These are phyloP conservation scores for Procambarus virginalis DNA, from an alignment of 1,140 invertebrate genomes.

Conservation along the genomic window DNA sequence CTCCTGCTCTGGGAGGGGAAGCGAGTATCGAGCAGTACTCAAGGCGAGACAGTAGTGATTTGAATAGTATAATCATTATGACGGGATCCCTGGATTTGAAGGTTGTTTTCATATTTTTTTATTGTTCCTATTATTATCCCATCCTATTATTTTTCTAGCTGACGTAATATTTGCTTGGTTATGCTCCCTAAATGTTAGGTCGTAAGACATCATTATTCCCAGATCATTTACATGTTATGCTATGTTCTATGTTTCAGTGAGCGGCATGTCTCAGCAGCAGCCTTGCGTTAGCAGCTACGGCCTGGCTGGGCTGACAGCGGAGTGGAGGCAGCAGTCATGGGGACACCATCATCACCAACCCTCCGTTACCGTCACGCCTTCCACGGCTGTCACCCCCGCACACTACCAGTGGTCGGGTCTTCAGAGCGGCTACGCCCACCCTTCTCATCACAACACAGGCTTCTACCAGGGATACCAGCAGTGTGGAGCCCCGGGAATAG, in stretches of 20 bases:
- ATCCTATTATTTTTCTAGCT: too few species aligned
- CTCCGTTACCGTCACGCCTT: neutral
- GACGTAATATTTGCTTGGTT: too few species aligned
- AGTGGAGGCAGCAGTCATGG: slow-evolving; percentile 35
- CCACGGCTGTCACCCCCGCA: slow-evolving; percentile 6
- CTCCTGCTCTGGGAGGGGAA: too few species aligned
- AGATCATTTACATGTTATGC: too few species aligned
- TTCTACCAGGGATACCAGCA: slow-evolving; percentile 43
- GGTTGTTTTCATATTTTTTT: too few species aligned
- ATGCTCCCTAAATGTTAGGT: too few species aligned
- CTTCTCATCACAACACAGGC: neutral
- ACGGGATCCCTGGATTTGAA: too few species aligned
- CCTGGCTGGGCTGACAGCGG: slow-evolving; percentile 10
- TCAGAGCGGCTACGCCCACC: slow-evolving; percentile 35
- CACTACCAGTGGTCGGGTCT: slow-evolving; percentile 42
- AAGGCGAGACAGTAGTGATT: too few species aligned
- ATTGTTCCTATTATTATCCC: too few species aligned
- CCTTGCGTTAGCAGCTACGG: slow-evolving; percentile 10
- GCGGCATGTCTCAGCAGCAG: neutral
- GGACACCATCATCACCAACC: slow-evolving; percentile 6
- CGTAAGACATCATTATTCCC: too few species aligned
- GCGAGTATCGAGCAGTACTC: too few species aligned
- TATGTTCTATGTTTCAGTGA: slow-evolving; percentile 1
- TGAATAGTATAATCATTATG: too few species aligned
- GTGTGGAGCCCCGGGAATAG: neutral